Base-by-base conservation (phyloP, 1,140 invertebrate species). In the Bombus pyrosoma region DNA sequence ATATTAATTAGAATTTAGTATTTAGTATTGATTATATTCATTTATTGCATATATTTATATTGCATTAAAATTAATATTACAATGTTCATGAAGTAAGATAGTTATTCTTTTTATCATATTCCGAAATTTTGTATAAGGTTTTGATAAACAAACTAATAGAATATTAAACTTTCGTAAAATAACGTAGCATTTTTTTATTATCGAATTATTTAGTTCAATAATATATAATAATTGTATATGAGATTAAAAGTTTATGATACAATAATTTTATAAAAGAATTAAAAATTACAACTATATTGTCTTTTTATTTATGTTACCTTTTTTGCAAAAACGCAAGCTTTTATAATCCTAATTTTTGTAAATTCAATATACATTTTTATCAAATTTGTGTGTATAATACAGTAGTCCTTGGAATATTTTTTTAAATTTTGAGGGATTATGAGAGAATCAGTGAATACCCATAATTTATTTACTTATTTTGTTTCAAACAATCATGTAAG, bases 1-100 rank as follows among this genome's bases (percentile, higher is more conserved):
- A 28, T 66, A 80, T 13, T 69, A 68, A 28, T 13, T n/a, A 43
- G n/a, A 34, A 37, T 32, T 34, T 64, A 82, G 72, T 22, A 53
- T 82, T 86, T 53, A 34, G 25, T 62, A 39, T n/a, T 28, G 15
- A 34, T 72, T 82, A 59, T 64, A 85, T 59, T 77, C 32, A 9
- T 75, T 82, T 82, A 74, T 64, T 62, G 47, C 12, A 82, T 72
- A 77, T 57, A 77, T 76, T 28, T 68, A 53, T 76, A 53, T 22
- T 72, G 28, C 2, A 53, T 59, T 82, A 76, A 69, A 87, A 72
- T 57, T 39, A 78, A 64, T 25, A 43, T 59, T 79, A 72, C 62
- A 85, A 73, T 85, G 34, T 41, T 39, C 57, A 32, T 62, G 47
- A 74, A 68, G 22, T 62, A 68, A 41, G 41, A 37, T 59, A 81